phyloP scores from a whole-genome alignment of 1,140 invertebrate species.

The Apis florea region DNA sequence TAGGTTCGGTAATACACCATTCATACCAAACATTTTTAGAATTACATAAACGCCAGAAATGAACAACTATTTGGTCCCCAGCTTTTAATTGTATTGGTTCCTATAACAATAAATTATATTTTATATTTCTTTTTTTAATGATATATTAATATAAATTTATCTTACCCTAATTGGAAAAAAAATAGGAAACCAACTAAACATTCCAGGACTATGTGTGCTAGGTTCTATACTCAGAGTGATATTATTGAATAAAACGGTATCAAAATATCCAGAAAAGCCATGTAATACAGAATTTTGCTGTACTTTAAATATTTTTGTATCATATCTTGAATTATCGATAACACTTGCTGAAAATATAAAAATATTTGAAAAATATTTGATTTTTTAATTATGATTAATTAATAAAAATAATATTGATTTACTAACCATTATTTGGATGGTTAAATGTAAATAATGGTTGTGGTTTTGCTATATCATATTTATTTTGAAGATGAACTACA shows the following conservation, averaged over 20 bases:
- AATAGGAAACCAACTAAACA: slow-evolving; percentile 99
- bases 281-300: slow-evolving; percentile 90
- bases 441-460: slow-evolving; percentile 92
- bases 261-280: slow-evolving; percentile 98
- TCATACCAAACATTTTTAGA: slow-evolving; percentile 97
- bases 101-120: slow-evolving; percentile 79
- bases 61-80: slow-evolving; percentile 87
- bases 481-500: slow-evolving; percentile 96
- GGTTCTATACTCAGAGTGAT: slow-evolving; percentile 95
- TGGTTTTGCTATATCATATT: slow-evolving; percentile 89
- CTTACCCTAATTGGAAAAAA: slow-evolving; percentile 93
- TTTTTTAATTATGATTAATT: background rate
- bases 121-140: background rate
- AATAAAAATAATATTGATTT: background rate
- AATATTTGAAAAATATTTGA: slow-evolving; percentile 14
- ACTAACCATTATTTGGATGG: slow-evolving; percentile 89
- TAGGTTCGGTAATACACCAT: slow-evolving; percentile 90
- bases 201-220: slow-evolving; percentile 90
- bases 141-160: background rate
- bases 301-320: slow-evolving; percentile 85
- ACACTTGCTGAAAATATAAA: slow-evolving; percentile 70
- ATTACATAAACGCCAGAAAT: slow-evolving; percentile 92
- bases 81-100: slow-evolving; percentile 87
- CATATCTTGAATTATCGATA: slow-evolving; percentile 90
- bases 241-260: slow-evolving; percentile 91